Conservation (phyloP, 2,888 invertebrate species). For the Agrotis ipsilon region DNA sequence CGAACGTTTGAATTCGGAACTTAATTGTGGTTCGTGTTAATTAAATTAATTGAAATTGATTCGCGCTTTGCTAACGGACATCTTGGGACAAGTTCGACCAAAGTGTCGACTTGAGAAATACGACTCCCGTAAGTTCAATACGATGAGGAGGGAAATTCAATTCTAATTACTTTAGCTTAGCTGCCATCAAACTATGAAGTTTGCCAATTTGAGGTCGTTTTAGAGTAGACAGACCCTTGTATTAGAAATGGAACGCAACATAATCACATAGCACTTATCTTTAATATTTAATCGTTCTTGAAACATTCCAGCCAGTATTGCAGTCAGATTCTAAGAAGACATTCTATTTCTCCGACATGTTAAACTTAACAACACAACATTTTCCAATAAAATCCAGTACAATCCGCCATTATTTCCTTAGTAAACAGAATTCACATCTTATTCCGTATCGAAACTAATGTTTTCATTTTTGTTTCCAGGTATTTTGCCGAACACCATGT, state of each 20-base stretch:
- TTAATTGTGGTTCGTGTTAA: constrained; percentile 76
- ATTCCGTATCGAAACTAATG: constrained; percentile 42
- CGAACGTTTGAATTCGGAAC: constrained; percentile 79
- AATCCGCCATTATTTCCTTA: constrained; percentile 41
- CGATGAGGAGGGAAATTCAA: constrained; percentile 10
- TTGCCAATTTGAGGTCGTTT: constrained; percentile 6
- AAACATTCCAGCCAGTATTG: constrained; percentile 44
- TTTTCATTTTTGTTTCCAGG: constrained; percentile 79
- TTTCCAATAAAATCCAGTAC: constrained; percentile 36
- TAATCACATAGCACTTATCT: constrained; percentile 16
- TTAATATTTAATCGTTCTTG: constrained; percentile 18
- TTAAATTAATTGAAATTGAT: constrained; percentile 71
- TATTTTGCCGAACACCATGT: constrained; percentile 73
- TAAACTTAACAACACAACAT: constrained; percentile 44
- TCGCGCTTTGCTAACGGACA: constrained; percentile 40
- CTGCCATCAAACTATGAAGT: constrained; percentile 1
- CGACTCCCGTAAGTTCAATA: constrained; percentile 24
- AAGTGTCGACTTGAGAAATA: constrained; percentile 31
- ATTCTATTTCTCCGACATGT: constrained; percentile 42
- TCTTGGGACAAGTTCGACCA: constrained; percentile 37
- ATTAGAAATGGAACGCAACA: not conserved
- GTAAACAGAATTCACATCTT: constrained; percentile 41
- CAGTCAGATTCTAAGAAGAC: constrained; percentile 42
- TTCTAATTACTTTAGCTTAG: constrained; percentile 21
- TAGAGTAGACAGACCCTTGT: not conserved